Conservation (phyloP, 2,888 invertebrate genomes). For the Melinaea menophilus region DNA sequence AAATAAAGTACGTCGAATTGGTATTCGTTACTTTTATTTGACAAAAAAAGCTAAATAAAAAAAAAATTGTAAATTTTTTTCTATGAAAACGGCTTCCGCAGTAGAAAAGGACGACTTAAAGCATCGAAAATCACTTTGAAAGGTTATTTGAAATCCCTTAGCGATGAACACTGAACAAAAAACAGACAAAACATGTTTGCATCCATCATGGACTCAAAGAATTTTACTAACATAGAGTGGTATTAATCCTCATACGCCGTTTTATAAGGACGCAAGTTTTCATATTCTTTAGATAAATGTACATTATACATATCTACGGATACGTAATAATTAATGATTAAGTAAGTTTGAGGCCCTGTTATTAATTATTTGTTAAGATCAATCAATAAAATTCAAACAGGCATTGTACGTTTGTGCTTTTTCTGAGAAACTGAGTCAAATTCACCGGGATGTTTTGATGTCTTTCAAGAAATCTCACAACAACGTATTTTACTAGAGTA, state of each 20-base stretch:
- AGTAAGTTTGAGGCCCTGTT: too few species aligned
- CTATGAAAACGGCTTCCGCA: conserved; percentile 22
- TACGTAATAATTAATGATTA: too few species aligned
- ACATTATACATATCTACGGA: too few species aligned
- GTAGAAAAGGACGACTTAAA: conserved; percentile 27
- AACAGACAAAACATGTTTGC: conserved; percentile 31
- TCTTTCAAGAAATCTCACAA: conserved; percentile 11
- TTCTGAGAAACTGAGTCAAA: conserved; percentile 35
- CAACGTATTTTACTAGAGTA: not conserved
- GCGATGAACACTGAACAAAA: conserved; percentile 31
- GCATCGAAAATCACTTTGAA: conserved; percentile 32
- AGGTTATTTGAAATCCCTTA: conserved; percentile 31
- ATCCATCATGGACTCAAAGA: conserved; percentile 38
- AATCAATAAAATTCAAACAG: too few species aligned
- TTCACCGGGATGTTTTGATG: conserved; percentile 32
- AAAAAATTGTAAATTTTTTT: too few species aligned
- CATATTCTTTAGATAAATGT: not conserved
- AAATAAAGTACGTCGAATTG: too few species aligned
- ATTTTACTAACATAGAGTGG: conserved; percentile 37
- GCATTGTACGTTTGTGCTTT: too few species aligned
- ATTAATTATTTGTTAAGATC: too few species aligned
- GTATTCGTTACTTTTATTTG: too few species aligned
- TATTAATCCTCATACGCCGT: conserved; percentile 36
- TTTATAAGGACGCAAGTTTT: conserved; percentile 28
- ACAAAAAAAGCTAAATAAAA: too few species aligned